Percentiles rank a stretch among this genome's conserved stretches.
phyloP scores from a whole-genome alignment of 2,888 invertebrate species.

The Volucella bombylans region DNA sequence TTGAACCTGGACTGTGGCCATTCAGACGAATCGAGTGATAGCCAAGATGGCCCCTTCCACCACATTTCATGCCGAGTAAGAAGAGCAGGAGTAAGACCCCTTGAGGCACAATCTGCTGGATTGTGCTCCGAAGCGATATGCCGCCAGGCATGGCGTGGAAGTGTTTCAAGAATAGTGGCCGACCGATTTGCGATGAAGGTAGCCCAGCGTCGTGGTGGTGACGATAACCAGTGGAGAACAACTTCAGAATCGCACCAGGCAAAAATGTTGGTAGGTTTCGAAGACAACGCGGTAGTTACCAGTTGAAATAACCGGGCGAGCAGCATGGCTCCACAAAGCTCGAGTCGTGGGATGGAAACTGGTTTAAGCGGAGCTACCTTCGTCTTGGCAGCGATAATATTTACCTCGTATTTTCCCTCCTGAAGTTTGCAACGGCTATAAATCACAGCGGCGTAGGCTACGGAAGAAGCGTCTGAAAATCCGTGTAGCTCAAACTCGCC shows the following conservation, averaged over 20 bases:
- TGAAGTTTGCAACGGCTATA: slow-evolving; percentile 21
- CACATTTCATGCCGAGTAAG: slow-evolving; percentile 31
- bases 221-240: no score
- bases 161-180: no score
- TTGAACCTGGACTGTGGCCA: not conserved
- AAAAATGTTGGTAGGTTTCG: slow-evolving; percentile 3
- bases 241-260: no score
- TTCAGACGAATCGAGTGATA: not conserved
- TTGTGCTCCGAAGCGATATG: slow-evolving; percentile 64
- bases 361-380: slow-evolving; percentile 30
- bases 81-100: slow-evolving; percentile 57
- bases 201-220: no score
- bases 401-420: no score
- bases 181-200: slow-evolving; percentile 57
- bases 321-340: slow-evolving; percentile 39
- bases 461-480: slow-evolving; percentile 43
- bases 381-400: no score
- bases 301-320: slow-evolving; percentile 32
- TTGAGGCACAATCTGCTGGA: slow-evolving; percentile 73
- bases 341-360: slow-evolving; percentile 20
- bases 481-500: slow-evolving; percentile 22
- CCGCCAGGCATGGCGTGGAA: slow-evolving; percentile 53
- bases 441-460: slow-evolving; percentile 31
- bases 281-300: slow-evolving; percentile 21
- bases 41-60: slow-evolving; percentile 19